phyloP scores from a whole-genome alignment of 2,113 vertebrate genomes.

The Xenopus borealis region DNA sequence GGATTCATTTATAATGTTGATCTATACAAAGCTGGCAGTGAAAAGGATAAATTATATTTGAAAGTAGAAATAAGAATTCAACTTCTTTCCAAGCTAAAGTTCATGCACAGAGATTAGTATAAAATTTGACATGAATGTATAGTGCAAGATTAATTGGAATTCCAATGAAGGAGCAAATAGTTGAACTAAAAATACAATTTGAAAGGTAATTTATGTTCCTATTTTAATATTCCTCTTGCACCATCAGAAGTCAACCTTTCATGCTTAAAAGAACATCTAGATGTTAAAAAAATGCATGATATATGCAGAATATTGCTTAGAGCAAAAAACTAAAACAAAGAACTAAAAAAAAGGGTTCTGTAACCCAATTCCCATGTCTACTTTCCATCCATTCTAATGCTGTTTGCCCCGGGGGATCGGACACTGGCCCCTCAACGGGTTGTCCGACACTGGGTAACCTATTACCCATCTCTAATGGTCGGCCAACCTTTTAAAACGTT shows the following conservation, averaged over 20 bases:
- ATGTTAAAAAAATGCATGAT: conserved; percentile 10
- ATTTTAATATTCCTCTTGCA: conserved; percentile 43
- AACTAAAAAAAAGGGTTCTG: no score
- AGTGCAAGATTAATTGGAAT: conserved; percentile 21
- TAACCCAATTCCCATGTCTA: no score
- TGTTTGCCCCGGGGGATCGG: no score
- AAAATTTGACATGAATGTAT: conserved; percentile 12
- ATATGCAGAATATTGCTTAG: conserved; percentile 37
- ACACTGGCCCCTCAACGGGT: no score
- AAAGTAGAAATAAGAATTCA: conserved; percentile 2
- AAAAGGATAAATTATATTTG: neutral
- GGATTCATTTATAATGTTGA: neutral
- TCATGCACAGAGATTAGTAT: conserved; percentile 8
- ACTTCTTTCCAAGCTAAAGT: conserved; percentile 12
- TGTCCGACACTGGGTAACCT: no score
- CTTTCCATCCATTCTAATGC: no score
- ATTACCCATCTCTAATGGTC: no score
- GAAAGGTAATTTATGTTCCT: conserved; percentile 38
- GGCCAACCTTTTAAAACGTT: no score
- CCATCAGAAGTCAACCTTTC: conserved; percentile 3
- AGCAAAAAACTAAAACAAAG: conserved; percentile 36
- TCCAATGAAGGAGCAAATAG: neutral
- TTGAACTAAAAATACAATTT: conserved; percentile 30
- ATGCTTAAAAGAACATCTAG: conserved; percentile 20
- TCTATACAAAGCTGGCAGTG: neutral